A percentile compares a stretch with the other conserved stretches of the same genome.
phyloP scores from a whole-genome alignment of 1,140 invertebrate species.

The Zaprionus nigranus region DNA sequence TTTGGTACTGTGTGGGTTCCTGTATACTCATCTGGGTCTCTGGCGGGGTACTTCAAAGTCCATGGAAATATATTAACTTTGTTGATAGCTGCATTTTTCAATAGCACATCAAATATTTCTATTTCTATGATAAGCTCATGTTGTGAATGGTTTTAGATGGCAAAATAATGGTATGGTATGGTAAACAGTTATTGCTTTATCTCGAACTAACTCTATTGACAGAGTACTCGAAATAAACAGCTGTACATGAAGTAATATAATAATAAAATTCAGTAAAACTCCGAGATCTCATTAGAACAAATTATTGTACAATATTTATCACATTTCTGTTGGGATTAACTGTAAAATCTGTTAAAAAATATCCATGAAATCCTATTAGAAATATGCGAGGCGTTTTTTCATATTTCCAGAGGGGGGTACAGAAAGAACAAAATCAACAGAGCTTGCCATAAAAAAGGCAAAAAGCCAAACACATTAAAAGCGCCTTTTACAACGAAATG shows the following conservation, averaged over 20 bases:
- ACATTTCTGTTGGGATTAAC: not conserved
- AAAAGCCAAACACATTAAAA: conserved; percentile 45
- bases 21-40: not conserved
- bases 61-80: conserved; percentile 47
- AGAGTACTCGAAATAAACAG: conserved; percentile 74
- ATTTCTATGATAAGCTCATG: conserved; percentile 28
- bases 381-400: not conserved
- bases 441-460: conserved; percentile 42
- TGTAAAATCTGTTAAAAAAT: not conserved
- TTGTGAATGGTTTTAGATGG: not conserved
- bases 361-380: conserved; percentile 1
- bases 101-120: conserved; percentile 44
- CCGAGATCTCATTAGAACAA: conserved; percentile 69
- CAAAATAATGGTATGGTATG: conserved; percentile 40
- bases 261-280: conserved; percentile 50
- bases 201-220: conserved; percentile 61
- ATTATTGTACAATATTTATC: conserved; percentile 27
- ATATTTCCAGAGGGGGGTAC: conserved; percentile 2
- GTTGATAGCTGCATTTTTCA: conserved; percentile 42
- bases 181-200: conserved; percentile 65
- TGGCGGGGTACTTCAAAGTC: conserved; percentile 68
- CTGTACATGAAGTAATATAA: conserved; percentile 43
- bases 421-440: conserved; percentile 51
- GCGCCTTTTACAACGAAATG: conserved; percentile 53
- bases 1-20: conserved; percentile 51